These are phyloP conservation scores for Epirrhoe tristata DNA, from an alignment of 2,888 invertebrate genomes.

Conservation along the genomic window DNA sequence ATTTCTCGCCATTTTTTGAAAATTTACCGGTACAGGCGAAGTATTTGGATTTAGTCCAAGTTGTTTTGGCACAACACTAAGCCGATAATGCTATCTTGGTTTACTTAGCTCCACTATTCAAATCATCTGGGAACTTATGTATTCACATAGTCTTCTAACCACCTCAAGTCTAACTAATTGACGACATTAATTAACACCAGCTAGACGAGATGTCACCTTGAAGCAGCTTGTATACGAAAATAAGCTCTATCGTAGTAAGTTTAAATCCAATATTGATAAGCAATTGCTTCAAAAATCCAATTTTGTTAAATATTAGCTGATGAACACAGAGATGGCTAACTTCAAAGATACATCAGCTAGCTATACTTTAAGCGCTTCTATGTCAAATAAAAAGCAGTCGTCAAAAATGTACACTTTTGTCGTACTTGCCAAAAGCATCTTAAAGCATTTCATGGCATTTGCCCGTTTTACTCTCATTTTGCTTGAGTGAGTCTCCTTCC, in stretches of 20 bases:
- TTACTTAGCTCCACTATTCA: conserved; percentile 25
- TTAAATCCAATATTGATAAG: not conserved
- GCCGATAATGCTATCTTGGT: conserved; percentile 28
- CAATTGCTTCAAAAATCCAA: not conserved
- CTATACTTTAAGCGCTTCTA: no score
- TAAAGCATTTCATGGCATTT: no score
- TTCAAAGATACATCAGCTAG: no score
- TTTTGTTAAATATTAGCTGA: no score
- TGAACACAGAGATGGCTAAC: no score
- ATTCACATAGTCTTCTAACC: conserved; percentile 10
- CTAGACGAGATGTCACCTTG: conserved; percentile 27
- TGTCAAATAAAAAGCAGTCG: no score
- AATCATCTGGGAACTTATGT: conserved; percentile 22
- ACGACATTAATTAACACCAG: conserved; percentile 73
- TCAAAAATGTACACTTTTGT: no score
- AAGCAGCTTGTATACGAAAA: not conserved
- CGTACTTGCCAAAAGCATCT: no score
- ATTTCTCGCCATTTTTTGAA: conserved; percentile 16
- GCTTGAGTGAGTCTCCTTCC: not conserved
- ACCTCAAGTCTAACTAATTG: conserved; percentile 69
- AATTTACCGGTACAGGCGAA: conserved; percentile 21
- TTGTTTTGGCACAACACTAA: conserved; percentile 30
- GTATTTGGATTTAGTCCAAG: conserved; percentile 30
- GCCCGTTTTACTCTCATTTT: no score
- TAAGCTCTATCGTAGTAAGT: not conserved